phyloP scores from a whole-genome alignment of 2,888 invertebrate genomes.

The Pheosia tremula region DNA sequence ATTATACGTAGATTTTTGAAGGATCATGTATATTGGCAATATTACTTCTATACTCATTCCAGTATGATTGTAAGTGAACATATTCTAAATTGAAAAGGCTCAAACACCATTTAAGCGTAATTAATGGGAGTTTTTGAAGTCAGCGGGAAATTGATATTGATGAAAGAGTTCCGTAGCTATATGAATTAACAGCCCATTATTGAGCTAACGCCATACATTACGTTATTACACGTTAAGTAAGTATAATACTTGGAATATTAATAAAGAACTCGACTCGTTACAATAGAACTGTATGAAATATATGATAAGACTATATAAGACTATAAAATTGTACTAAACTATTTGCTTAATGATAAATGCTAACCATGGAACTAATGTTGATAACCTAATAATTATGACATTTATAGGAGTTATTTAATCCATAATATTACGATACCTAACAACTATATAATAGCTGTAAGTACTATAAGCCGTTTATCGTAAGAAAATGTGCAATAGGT shows the following conservation, averaged over 20 bases:
- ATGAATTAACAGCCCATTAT: slow-evolving; percentile 55
- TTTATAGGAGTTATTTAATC: neutral
- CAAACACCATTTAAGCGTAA: slow-evolving; percentile 50
- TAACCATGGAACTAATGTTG: neutral
- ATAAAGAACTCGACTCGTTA: slow-evolving; percentile 24
- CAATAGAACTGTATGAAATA: neutral
- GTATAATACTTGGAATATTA: slow-evolving; percentile 22
- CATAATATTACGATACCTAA: too few species aligned
- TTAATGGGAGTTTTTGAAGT: slow-evolving; percentile 66
- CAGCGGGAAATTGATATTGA: slow-evolving; percentile 74
- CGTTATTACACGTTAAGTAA: slow-evolving; percentile 26
- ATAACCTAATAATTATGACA: neutral
- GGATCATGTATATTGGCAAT: neutral
- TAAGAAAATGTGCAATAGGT: too few species aligned
- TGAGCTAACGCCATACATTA: slow-evolving; percentile 32
- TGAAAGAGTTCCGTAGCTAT: slow-evolving; percentile 62
- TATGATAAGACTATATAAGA: too few species aligned
- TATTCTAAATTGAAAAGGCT: slow-evolving; percentile 29
- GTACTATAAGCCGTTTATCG: too few species aligned
- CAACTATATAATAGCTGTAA: too few species aligned
- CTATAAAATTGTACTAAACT: too few species aligned
- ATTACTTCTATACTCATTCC: slow-evolving; percentile 34
- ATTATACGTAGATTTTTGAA: slow-evolving; percentile 37
- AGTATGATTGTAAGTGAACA: slow-evolving; percentile 31
- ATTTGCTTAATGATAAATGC: too few species aligned